Evolutionary conservation across 35 echinoderm and acorn worm species (phyloP).

Genomic region (Ophiothrix spiculata): DNA sequence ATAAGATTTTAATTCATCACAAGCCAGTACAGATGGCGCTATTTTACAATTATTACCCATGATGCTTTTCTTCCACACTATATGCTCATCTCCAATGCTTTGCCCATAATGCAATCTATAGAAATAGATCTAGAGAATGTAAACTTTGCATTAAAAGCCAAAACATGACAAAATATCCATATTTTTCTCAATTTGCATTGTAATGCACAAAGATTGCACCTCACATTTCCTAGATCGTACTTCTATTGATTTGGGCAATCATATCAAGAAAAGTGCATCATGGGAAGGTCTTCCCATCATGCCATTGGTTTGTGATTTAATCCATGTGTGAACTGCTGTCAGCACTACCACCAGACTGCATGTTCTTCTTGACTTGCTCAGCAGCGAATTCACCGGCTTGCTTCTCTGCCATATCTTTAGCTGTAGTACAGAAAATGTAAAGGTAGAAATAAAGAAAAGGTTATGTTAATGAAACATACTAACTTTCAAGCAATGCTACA

Average conservation of each 20-base stretch:
- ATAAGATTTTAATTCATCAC: not conserved
- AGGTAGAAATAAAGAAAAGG: too few species aligned
- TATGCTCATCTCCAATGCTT: not conserved
- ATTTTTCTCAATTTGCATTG: not conserved
- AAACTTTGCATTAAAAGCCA: not conserved
- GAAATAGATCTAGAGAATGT: conserved; percentile 5
- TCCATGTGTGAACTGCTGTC: conserved; percentile 41
- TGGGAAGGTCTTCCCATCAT: conserved; percentile 12
- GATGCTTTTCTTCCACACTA: not conserved
- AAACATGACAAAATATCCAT: not conserved
- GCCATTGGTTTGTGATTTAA: not conserved
- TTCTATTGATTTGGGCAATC: not conserved
- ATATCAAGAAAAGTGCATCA: not conserved
- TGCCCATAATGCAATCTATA: not conserved
- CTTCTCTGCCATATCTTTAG: conserved; percentile 70
- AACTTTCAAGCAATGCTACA: too few species aligned
- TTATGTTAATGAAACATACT: too few species aligned
- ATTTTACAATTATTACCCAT: not conserved
- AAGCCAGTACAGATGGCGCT: not conserved
- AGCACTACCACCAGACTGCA: conserved; percentile 1
- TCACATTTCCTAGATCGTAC: not conserved
- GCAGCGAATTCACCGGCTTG: conserved; percentile 68
- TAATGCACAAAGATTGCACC: not conserved
- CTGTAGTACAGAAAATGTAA: conserved; percentile 36
- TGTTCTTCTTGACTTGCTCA: conserved; percentile 68